A percentile compares a stretch with the other conserved stretches of the same genome.
Evolutionary conservation across 1,140 invertebrate genomes (phyloP).

Genomic region (Oryctes rhinoceros): DNA sequence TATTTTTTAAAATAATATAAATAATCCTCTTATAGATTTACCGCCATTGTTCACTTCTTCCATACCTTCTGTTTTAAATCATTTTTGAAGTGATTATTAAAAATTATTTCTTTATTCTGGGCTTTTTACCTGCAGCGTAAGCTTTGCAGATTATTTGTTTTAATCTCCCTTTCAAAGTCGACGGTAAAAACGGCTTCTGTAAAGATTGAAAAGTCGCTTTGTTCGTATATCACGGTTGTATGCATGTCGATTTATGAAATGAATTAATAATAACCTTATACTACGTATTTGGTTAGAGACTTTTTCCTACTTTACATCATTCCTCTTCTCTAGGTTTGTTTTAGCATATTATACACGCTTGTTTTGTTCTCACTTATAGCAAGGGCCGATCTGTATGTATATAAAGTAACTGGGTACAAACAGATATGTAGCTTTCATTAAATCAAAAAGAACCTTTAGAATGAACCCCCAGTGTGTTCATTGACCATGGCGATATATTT

Average conservation of each 20-base stretch:
- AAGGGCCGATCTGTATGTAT: background rate
- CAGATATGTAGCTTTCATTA: constrained; percentile 29
- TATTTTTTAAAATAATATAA: constrained; percentile 24
- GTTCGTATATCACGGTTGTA: background rate
- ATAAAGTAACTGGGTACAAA: constrained; percentile 28
- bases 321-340: too few relatives aligned
- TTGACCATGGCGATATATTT: constrained; percentile 37
- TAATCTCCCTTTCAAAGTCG: background rate
- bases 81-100: constrained; percentile 2
- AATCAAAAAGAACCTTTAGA: constrained; percentile 27
- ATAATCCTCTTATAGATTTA: constrained; percentile 17
- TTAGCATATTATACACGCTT: too few relatives aligned
- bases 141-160: constrained; percentile 1
- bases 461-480: constrained; percentile 21
- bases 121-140: background rate
- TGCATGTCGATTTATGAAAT: background rate
- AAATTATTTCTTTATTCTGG: background rate
- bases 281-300: constrained; percentile 6
- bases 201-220: background rate
- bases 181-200: background rate
- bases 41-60: background rate
- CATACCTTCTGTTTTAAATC: background rate
- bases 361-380: background rate
- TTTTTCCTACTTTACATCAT: background rate
- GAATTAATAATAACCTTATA: background rate